A percentile compares a stretch with the other conserved stretches of the same genome.
Conservation (phyloP, 92 coral and sea anemone species). For the Paragorgia papillata region DNA sequence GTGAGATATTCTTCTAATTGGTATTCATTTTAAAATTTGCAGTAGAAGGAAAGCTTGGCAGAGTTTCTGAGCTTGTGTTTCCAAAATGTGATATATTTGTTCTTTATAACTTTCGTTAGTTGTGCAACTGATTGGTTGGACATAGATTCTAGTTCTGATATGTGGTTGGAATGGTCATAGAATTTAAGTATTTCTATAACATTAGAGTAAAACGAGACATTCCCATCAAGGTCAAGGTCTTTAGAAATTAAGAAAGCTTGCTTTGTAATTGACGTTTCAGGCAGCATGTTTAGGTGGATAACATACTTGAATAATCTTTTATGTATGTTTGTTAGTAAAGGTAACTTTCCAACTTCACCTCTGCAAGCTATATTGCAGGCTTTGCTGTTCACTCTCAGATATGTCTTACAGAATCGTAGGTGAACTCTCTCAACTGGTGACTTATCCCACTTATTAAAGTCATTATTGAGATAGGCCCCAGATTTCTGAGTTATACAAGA, state of each 20-base stretch:
- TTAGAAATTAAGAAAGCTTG: slow-evolving; percentile 17
- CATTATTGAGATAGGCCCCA: slow-evolving; percentile 42
- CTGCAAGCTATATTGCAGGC: slow-evolving; percentile 53
- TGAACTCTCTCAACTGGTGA: slow-evolving; percentile 48
- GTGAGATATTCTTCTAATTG: no score
- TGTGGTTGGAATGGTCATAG: no score
- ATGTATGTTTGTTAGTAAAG: slow-evolving; percentile 35
- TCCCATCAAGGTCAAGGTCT: background rate
- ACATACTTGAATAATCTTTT: slow-evolving; percentile 22
- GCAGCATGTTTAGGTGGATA: slow-evolving; percentile 17
- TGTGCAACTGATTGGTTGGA: no score
- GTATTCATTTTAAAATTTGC: no score
- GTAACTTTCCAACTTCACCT: slow-evolving; percentile 54
- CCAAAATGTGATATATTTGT: no score
- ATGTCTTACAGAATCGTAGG: slow-evolving; percentile 50
- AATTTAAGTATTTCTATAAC: background rate
- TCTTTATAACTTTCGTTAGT: no score
- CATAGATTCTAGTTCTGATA: no score
- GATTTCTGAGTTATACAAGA: slow-evolving; percentile 55
- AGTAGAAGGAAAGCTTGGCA: no score
- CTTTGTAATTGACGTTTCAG: slow-evolving; percentile 38
- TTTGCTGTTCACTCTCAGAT: slow-evolving; percentile 51
- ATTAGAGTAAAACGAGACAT: background rate
- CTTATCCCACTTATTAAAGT: slow-evolving; percentile 50
- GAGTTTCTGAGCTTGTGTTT: no score